Conservation (phyloP, 2,113 vertebrate genomes). For the Hemibates koningsi region DNA sequence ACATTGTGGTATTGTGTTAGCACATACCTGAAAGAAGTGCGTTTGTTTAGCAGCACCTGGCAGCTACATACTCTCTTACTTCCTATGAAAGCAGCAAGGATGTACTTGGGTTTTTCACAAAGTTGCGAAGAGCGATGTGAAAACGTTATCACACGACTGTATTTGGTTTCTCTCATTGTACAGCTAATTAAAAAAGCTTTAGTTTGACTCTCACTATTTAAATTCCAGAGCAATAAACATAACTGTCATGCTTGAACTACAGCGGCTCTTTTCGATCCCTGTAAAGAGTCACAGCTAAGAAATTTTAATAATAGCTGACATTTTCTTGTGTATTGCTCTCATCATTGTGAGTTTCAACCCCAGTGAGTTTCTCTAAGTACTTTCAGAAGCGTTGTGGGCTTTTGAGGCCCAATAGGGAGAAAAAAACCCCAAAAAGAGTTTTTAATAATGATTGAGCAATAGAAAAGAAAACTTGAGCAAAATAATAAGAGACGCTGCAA, state of each 20-base stretch:
- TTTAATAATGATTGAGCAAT: neutral
- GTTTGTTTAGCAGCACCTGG: neutral
- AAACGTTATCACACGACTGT: neutral
- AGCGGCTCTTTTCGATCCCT: neutral
- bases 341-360: neutral
- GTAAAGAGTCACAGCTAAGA: neutral
- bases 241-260: neutral
- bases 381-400: neutral
- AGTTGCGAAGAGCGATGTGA: neutral
- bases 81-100: neutral
- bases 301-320: neutral
- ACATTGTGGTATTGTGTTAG: neutral
- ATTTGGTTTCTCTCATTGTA: neutral
- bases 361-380: neutral
- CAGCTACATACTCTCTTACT: neutral
- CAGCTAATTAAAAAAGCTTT: neutral
- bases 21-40: neutral
- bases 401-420: neutral
- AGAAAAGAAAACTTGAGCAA: neutral
- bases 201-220: neutral
- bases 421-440: rapidly evolving
- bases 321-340: constrained; percentile 2
- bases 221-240: neutral
- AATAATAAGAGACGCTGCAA: neutral
- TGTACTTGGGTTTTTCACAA: neutral